Percentiles rank a stretch among this genome's conserved stretches.
These are phyloP conservation scores for Hydropsyche tenuis DNA, from an alignment of 1,140 invertebrate genomes.

Conservation along the genomic window DNA sequence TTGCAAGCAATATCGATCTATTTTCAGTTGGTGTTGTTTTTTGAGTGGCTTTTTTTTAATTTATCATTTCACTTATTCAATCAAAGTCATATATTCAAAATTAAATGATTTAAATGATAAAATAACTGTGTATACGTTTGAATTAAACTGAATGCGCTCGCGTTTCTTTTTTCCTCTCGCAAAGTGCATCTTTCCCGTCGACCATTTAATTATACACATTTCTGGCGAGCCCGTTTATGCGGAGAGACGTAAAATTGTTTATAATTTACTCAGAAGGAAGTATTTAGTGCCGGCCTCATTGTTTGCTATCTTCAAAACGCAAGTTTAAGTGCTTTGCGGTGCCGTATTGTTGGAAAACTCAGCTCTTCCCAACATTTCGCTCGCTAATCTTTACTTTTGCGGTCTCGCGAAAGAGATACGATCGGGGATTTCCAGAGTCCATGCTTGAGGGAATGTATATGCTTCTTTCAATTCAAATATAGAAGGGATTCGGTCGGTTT, in stretches of 20 bases:
- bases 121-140: no score
- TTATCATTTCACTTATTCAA: no score
- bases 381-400: constrained; percentile 18
- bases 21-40: no score
- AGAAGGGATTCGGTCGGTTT: no score
- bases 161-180: no score
- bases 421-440: constrained; percentile 8
- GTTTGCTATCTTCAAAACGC: constrained; percentile 29
- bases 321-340: constrained; percentile 33
- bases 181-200: not conserved
- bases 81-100: no score
- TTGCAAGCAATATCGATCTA: no score
- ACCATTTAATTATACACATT: constrained; percentile 1
- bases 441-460: no score
- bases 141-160: no score
- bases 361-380: constrained; percentile 8
- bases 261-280: constrained; percentile 28
- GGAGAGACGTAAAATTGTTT: constrained; percentile 28
- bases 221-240: not conserved
- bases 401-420: constrained; percentile 2
- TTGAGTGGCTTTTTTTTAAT: no score
- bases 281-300: constrained; percentile 22
- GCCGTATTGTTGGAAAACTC: constrained; percentile 22
- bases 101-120: no score
- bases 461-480: no score